Conservation (phyloP, 2,888 invertebrate species). For the Clunio marinus region DNA sequence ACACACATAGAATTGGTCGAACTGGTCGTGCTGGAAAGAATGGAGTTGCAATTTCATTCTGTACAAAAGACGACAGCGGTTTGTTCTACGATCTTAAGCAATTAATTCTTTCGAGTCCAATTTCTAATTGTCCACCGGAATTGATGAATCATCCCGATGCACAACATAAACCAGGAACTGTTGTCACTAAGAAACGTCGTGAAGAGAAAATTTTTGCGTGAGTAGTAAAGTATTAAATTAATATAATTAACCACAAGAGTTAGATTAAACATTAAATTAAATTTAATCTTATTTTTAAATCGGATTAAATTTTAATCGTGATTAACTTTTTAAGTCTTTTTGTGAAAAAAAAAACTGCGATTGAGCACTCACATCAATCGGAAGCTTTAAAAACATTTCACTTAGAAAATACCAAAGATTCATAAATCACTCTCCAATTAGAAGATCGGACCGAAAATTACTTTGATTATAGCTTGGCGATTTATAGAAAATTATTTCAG, state of each 20-base stretch:
- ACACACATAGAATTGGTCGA: slow-evolving; percentile 91
- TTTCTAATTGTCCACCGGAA: slow-evolving; percentile 93
- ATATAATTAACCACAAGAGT: too few species aligned
- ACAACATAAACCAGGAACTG: slow-evolving; percentile 93
- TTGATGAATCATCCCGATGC: slow-evolving; percentile 97
- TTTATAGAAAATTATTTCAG: not conserved
- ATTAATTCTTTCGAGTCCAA: slow-evolving; percentile 79
- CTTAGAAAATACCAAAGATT: not conserved
- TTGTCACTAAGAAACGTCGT: slow-evolving; percentile 86
- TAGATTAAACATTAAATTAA: too few species aligned
- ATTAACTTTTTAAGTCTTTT: too few species aligned
- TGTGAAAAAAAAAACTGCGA: too few species aligned
- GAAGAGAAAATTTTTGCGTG: slow-evolving; percentile 95
- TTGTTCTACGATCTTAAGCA: slow-evolving; percentile 98
- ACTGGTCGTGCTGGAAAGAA: slow-evolving; percentile 98
- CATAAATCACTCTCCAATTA: slow-evolving; percentile 17
- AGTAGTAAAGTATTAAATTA: slow-evolving; percentile 41
- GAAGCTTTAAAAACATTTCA: too few species aligned
- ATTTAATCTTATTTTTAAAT: too few species aligned
- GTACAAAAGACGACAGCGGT: slow-evolving; percentile 92
- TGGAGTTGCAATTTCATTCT: slow-evolving; percentile 92
- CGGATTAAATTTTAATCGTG: too few species aligned
- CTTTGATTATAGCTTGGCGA: not conserved
- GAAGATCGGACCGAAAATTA: not conserved
- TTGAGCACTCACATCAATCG: too few species aligned